Base-by-base conservation (phyloP, 2,888 invertebrate species). In the Andrena trimmerana region DNA sequence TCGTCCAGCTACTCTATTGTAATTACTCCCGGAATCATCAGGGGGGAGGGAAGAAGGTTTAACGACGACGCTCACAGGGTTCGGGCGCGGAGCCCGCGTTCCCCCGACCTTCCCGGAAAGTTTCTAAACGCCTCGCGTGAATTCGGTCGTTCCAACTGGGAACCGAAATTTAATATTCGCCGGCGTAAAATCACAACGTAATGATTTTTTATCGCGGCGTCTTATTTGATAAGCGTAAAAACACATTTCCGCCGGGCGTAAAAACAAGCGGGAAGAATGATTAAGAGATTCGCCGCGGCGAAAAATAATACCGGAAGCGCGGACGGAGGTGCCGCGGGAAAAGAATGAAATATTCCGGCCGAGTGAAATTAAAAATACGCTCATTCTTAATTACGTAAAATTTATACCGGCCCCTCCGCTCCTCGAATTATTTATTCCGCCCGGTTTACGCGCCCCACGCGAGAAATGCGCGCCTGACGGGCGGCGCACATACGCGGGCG, bases 361-460 rank as follows among this genome's bases (percentile, higher is more conserved):
- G 69, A 70, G 63, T 75, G 73, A 81, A 81, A 87, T 86, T 81
- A 81, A 86, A 84, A 81, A 79, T 79, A 81, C 78, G 78, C 79
- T 78, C 48, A 62, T 57, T 42, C 50, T 67, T 62, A 74, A 69
- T 75, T 72, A 71, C 66, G 70, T 66, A 57, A 70, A 78, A 71
- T 78, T 69, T 65, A 69, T 57, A 60, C 36, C 31, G 42, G 20
- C 48, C 7, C 4, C 8, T 20, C 48, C 10, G 7, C 13, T 36
- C 42, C 52, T 66, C 59, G 36, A 78, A 78, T 79, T 79, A 79
- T 79, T 67, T 67, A 54, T 62, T 57, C 27, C 48, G 16, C 24
- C 52, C 33, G 57, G 24, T 27, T 27, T 63, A 42, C 52, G n/a
- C 54, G 54, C 20, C 57, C 27, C 6, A 27, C 65, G 42, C 42